Evolutionary conservation across 2,888 invertebrate genomes (phyloP).

Genomic region (Brachyopa scutellaris): DNA sequence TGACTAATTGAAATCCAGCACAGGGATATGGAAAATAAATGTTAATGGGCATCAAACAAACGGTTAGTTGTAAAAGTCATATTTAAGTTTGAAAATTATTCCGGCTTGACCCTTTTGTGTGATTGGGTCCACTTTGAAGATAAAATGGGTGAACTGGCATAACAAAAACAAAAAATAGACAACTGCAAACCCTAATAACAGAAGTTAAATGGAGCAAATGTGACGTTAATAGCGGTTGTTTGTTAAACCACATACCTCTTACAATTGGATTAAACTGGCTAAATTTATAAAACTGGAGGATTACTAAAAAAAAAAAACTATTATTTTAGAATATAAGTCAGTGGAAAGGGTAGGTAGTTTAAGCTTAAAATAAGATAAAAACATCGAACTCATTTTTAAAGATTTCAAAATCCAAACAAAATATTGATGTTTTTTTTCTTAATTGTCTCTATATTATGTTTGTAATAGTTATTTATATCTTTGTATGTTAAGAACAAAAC

Average conservation of each 20-base stretch:
- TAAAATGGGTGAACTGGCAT: neutral
- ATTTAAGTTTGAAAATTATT: conserved; percentile 48
- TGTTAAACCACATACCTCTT: conserved; percentile 15
- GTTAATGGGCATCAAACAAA: conserved; percentile 63
- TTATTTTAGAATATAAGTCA: too few species aligned
- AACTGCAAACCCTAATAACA: conserved; percentile 26
- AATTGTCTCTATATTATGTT: too few species aligned
- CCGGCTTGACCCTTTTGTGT: conserved; percentile 43
- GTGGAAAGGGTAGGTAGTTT: too few species aligned
- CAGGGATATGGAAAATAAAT: conserved; percentile 53
- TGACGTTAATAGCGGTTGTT: conserved; percentile 50
- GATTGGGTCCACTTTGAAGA: conserved; percentile 16
- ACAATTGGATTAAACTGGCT: conserved; percentile 8
- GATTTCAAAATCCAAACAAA: too few species aligned
- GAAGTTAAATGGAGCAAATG: conserved; percentile 47
- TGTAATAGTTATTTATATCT: too few species aligned
- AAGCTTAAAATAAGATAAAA: too few species aligned
- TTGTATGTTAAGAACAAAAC: too few species aligned
- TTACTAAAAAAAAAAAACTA: conserved; percentile 38
- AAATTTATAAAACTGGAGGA: conserved; percentile 23
- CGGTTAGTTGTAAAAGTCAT: conserved; percentile 37
- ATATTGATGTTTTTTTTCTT: too few species aligned
- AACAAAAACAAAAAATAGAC: neutral
- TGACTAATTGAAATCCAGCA: conserved; percentile 65
- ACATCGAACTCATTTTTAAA: too few species aligned